Evolutionary conservation across 2,888 invertebrate genomes (phyloP), one percentile per base, ranked within the genome.

Genomic region (Tachina fera): DNA sequence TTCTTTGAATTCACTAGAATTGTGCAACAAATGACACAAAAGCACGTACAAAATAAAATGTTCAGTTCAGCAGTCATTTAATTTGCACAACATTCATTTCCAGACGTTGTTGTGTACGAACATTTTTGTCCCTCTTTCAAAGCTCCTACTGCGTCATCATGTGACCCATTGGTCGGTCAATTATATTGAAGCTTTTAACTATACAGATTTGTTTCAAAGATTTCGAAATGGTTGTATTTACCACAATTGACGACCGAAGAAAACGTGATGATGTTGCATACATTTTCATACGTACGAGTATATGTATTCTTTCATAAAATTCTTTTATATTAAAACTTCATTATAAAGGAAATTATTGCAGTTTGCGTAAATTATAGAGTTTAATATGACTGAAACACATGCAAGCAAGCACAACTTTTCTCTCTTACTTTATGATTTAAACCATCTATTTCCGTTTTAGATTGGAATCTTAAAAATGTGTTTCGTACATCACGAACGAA

Each of bases 61-160:
- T 53, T 78, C 77, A 85, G 39, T 70, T 85, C 82, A 72, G 65
- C 79, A 89, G 89, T 87, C 91, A 91, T 91, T 91, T 91, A 91
- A 91, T 91, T 91, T 91, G 90, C 91, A 90, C 91, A 90, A 89
- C 90, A 91, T 90, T 91, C 90, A 91, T 90, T 91, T 89, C 90
- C 91, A 91, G 91, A 91, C 90, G 88, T 90, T 91, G 90, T 91
- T 31, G 31, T 31, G 31, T 31, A 90, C 88, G 88, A 88, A 88
- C 89, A 74, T 45, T 45, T 56, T 31, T 31, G 31, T 61, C 13
- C 63, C 49, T 19, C 56, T 60, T 45, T 4, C 65, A 53, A 68
- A 67, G 39, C 13, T 16, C 58, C 14, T 6, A 19, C 47, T 51
- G 63, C 22, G 22, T 39, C 8, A 43, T n/a, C n/a, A 51, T 78